phyloP scores from a whole-genome alignment of 2,888 invertebrate genomes.

The Xestia xanthographa region DNA sequence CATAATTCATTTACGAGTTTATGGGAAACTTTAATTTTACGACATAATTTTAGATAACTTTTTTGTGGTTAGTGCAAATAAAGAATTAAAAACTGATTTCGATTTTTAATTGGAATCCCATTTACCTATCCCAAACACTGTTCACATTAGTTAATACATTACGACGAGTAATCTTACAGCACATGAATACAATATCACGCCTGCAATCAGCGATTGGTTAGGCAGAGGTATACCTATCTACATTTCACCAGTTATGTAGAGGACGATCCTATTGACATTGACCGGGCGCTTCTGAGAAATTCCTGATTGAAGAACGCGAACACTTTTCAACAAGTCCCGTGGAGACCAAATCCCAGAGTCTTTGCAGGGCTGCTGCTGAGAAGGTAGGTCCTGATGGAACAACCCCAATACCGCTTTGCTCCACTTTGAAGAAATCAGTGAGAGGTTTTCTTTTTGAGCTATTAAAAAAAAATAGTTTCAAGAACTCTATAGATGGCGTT shows the following conservation, averaged over 20 bases:
- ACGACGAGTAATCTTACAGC: not conserved
- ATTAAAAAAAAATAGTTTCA: too few species aligned
- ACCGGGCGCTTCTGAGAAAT: not conserved
- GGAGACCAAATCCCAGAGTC: too few species aligned
- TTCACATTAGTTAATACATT: not conserved
- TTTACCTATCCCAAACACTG: not conserved
- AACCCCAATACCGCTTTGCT: not conserved
- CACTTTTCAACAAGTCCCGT: not conserved
- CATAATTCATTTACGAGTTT: conserved; percentile 33
- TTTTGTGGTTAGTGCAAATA: conserved; percentile 51
- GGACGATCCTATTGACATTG: not conserved
- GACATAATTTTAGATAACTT: conserved; percentile 44
- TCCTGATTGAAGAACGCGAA: not conserved
- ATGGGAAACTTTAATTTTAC: conserved; percentile 35
- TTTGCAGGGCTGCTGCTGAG: too few species aligned
- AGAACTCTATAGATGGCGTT: too few species aligned
- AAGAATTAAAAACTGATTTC: conserved; percentile 19
- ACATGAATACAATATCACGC: not conserved
- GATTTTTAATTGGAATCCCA: conserved; percentile 2
- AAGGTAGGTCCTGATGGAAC: not conserved
- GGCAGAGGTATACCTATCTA: not conserved
- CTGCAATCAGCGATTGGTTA: not conserved
- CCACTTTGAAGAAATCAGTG: not conserved
- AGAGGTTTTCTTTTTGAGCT: too few species aligned
- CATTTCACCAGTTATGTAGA: too few species aligned